Evolutionary conservation across 2,797 vertebrate species (phyloP).

Genomic region (Fringilla coelebs): DNA sequence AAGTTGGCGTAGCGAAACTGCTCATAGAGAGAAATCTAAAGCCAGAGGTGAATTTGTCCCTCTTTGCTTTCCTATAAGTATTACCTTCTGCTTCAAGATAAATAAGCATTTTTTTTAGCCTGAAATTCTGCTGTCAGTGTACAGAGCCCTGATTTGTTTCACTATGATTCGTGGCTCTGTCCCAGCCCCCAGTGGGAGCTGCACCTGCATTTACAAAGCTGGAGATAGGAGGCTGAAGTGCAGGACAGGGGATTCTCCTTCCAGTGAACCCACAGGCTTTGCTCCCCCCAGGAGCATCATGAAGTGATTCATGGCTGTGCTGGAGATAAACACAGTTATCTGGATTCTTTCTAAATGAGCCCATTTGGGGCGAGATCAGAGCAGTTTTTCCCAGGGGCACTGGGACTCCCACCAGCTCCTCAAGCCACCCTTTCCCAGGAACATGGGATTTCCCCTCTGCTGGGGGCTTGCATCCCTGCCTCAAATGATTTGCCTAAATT

Average conservation of each 20-base stretch:
- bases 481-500: neutral
- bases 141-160: constrained; percentile 19
- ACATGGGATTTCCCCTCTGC: accelerated
- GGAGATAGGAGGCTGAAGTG: neutral
- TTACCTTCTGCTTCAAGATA: neutral
- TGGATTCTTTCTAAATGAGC: neutral
- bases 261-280: accelerated
- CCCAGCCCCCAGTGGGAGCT: neutral
- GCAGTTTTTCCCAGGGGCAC: accelerated
- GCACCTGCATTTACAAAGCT: neutral
- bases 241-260: neutral
- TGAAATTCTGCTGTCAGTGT: neutral
- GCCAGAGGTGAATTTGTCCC: neutral
- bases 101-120: neutral
- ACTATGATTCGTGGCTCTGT: neutral
- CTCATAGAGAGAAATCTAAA: neutral
- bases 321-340: neutral
- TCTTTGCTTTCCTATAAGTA: neutral
- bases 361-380: neutral
- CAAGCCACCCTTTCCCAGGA: accelerated
- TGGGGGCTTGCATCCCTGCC: neutral
- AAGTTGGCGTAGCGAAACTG: neutral
- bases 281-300: accelerated
- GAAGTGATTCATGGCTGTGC: accelerated
- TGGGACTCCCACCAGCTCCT: neutral